Base-by-base conservation (phyloP, 2,113 vertebrate species). In the Ceyx melanurus region DNA sequence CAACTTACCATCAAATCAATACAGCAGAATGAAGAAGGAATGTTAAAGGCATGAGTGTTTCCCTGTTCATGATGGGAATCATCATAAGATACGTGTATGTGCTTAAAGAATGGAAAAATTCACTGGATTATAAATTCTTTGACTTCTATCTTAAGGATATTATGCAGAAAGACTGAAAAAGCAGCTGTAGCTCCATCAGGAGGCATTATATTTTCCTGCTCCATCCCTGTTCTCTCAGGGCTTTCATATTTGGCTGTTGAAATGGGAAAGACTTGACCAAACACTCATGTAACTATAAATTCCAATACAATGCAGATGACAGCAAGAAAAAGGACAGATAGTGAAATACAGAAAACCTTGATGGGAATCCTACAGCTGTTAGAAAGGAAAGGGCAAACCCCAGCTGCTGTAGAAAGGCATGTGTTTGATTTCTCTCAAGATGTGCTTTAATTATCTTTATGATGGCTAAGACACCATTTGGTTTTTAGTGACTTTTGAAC, bases 1-100 rank as follows among this genome's bases (percentile, higher is more conserved):
- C 83, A 95, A 76, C 91, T 90, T 86, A 29, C 76, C 75, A 80
- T 56, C 93, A 90, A 94, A 81, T 94, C 89, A 93, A 86, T 94
- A 82, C 37, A 66, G 54, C 65, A 37, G 70, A 76, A 67, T 50
- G 73, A 94, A 78, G 81, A n/a, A 46, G 37, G 89, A 95, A 95
- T 90, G 58, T 46, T 87, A 94, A 95, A 67, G 66, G 58, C 54
- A 23, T 45, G 42, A 40, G 22, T 3, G 4, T 43, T 60, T 83
- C 66, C 66, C 58, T 61, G 42, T 14, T 82, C 20, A 10, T 46
- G 45, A 51, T 54, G 82, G 53, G 17, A 56, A 56, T 56, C 29
- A 56, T n/a, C 54, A 62, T 42, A 33, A 76, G 58, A 13, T 10
- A 4, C 0, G 22, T 5, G 48, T 11, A 13, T 68, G 25, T 40